phyloP scores from a whole-genome alignment of 2,888 invertebrate genomes.

The Dexiosoma caninum region DNA sequence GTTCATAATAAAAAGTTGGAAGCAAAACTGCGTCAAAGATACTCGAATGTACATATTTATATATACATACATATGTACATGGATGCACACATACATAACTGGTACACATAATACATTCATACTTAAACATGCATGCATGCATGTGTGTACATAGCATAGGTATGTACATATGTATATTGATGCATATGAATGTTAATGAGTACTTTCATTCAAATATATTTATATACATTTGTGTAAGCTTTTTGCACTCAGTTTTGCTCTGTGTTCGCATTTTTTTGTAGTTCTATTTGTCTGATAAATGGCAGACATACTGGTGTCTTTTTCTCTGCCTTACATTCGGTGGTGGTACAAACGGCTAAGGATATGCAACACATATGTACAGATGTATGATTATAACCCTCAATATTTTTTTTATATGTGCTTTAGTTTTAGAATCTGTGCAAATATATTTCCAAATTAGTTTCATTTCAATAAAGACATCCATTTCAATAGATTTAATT shows the following conservation, averaged over 20 bases:
- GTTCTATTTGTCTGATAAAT: conserved; percentile 52
- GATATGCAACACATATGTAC: neutral
- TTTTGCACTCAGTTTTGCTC: conserved; percentile 25
- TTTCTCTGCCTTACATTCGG: conserved; percentile 21
- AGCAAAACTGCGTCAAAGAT: conserved; percentile 41
- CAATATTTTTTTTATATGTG: too few relatives aligned
- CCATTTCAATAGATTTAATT: too few relatives aligned
- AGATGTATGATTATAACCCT: too few relatives aligned
- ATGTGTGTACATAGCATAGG: neutral
- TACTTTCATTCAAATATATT: neutral
- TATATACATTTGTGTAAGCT: conserved; percentile 13
- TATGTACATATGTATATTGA: neutral
- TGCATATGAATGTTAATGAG: neutral
- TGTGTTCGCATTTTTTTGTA: conserved; percentile 23
- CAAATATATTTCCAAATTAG: too few relatives aligned
- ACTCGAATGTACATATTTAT: neutral
- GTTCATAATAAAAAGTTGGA: conserved; percentile 52
- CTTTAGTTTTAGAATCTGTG: too few relatives aligned
- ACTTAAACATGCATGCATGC: neutral
- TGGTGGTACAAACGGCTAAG: neutral
- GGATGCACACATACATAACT: neutral
- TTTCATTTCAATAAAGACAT: too few relatives aligned
- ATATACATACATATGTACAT: neutral
- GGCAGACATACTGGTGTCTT: conserved; percentile 61
- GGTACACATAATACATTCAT: neutral